phyloP scores from a whole-genome alignment of 2,797 vertebrate species.

The Epinephelus malabaricus region DNA sequence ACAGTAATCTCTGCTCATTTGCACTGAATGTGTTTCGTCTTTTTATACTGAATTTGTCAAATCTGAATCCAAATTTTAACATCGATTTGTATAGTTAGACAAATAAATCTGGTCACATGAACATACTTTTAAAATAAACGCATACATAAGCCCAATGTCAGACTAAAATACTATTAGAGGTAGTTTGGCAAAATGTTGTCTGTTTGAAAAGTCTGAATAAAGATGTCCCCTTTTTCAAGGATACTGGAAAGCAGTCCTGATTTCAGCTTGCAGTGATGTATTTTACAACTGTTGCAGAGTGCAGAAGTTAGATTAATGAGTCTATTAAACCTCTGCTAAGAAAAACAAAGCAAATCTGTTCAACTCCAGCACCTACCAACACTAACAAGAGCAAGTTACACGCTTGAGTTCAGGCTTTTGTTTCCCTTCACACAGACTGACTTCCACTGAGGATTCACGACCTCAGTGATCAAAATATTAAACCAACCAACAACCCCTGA shows the following conservation, averaged over 20 bases:
- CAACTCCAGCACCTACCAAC: not conserved
- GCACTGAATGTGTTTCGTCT: not conserved
- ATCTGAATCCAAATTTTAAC: not conserved
- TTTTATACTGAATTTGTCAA: not conserved
- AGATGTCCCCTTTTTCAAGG: not conserved
- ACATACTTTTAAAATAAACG: constrained; percentile 2
- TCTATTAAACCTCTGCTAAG: not conserved
- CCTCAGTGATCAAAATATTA: not conserved
- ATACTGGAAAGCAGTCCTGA: fast-evolving
- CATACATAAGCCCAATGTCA: not conserved
- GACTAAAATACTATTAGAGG: not conserved
- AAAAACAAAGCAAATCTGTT: not conserved
- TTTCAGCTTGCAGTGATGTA: not conserved
- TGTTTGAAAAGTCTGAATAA: not conserved
- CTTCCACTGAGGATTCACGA: not conserved
- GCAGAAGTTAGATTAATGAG: not conserved
- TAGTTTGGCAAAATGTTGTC: not conserved
- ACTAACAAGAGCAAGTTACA: not conserved
- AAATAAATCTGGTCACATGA: not conserved
- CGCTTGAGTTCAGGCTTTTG: not conserved
- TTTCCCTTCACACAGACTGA: not conserved
- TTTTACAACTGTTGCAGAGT: not conserved
- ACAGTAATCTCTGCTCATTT: not conserved
- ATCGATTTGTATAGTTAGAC: not conserved
- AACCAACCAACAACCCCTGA: not conserved